Base-by-base conservation (phyloP, 2,797 vertebrate species). In the Syndactyla subalaris region DNA sequence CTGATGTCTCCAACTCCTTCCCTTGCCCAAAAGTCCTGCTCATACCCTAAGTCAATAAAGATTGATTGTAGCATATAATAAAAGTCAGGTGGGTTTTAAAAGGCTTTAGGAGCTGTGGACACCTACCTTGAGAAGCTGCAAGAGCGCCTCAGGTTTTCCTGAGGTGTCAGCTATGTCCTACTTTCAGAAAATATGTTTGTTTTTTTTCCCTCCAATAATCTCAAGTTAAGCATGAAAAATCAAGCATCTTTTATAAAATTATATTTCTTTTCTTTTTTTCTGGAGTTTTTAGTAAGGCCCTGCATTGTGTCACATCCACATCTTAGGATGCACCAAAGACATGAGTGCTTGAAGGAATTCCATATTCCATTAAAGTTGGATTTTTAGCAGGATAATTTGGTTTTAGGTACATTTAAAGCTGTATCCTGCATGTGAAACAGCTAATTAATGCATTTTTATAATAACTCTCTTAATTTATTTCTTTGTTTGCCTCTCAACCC, bases 241-340 rank as follows among this genome's bases (percentile, higher is more conserved):
- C 29, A 38, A 52, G 12, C 20, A 5, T 39, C 14, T 41, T 54
- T 65, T 23, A 8, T 13, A 15, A 43, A 59, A 12, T 36, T 26
- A 7, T 1, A 1, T 54, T 52, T 15, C 6, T 18, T 30, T 29
- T 23, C 26, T 48, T 73, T 58, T 58, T 41, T 38, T 22, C 27
- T 10, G 51, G 57, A 23, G 13, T 58, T 77, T 9, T 46, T 20
- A 65, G 14, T 20, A 27, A 46, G 63, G 29, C 29, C n/a, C 32
- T 26, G 36, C 17, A 4, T 7, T 36, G 17, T 27, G 26, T 34
- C 58, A 14, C 7, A 20, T 3, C 6, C 32, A 24, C 1, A 4
- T 23, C 62, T 29, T 0, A 0, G 14, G 21, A 61, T 2, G 3
- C 14, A 12, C 17, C 34, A 8, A 2, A 20, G 46, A n/a, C 22